Evolutionary conservation across 2,797 vertebrate species (phyloP).

Genomic region (Silurus lanzhouensis): DNA sequence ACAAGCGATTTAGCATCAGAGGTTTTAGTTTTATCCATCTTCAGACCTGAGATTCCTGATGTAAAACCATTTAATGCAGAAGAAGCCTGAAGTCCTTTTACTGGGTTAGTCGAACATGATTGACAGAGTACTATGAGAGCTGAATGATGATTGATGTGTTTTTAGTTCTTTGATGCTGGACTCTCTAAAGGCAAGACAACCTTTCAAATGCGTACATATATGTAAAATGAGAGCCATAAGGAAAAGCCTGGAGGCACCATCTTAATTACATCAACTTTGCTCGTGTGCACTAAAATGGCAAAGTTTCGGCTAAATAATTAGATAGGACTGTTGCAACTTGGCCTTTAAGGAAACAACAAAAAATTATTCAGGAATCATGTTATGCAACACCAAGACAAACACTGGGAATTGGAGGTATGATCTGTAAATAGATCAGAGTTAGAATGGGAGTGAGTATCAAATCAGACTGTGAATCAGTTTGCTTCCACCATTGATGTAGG

Average conservation of each 20-base stretch:
- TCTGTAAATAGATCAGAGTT: conserved; percentile 33
- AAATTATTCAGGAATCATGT: neutral
- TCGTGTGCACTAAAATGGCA: conserved; percentile 27
- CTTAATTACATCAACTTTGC: conserved; percentile 31
- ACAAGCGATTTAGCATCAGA: neutral
- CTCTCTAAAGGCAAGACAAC: conserved; percentile 41
- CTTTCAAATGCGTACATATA: conserved; percentile 33
- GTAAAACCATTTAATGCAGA: conserved; percentile 48
- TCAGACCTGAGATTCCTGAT: conserved; percentile 39
- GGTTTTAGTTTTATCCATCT: conserved; percentile 10
- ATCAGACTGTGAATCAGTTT: neutral
- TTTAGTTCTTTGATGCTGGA: conserved; percentile 44
- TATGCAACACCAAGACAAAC: neutral
- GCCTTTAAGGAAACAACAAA: neutral
- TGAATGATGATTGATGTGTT: conserved; percentile 52
- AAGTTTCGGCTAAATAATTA: conserved; percentile 37
- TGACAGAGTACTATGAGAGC: conserved; percentile 40
- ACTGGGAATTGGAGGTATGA: conserved; percentile 19
- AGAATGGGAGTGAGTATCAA: neutral
- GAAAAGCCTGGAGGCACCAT: neutral
- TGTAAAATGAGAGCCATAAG: conserved; percentile 16
- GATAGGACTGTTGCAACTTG: conserved; percentile 11
- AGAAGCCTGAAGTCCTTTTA: conserved; percentile 29
- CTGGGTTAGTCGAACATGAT: conserved; percentile 30
- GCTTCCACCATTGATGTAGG: conserved; percentile 26